Conservation (phyloP, 2,797 vertebrate species). For the Sebastes minor region DNA sequence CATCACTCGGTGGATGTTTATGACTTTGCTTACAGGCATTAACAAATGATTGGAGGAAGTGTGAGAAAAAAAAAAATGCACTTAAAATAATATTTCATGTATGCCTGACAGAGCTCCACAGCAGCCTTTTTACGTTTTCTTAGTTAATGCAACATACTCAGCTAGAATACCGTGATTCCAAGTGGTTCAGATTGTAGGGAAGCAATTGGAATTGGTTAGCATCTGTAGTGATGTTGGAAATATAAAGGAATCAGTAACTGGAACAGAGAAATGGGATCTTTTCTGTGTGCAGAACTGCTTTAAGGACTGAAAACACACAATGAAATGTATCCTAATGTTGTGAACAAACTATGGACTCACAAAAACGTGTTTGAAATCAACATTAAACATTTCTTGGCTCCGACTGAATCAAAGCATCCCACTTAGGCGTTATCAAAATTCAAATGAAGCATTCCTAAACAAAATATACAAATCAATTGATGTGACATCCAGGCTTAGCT, state of each 20-base stretch:
- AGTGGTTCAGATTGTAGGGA: not conserved
- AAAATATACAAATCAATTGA: conserved; percentile 49
- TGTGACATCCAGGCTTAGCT: conserved; percentile 26
- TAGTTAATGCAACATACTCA: conserved; percentile 4
- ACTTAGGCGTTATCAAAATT: conserved; percentile 24
- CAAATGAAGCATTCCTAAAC: conserved; percentile 28
- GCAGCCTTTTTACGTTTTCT: conserved; percentile 14
- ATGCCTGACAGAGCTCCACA: not conserved
- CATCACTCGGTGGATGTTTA: conserved; percentile 40
- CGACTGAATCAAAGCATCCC: conserved; percentile 13
- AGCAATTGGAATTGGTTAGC: not conserved
- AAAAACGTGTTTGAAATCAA: not conserved
- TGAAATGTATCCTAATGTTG: not conserved
- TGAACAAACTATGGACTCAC: not conserved
- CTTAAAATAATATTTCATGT: conserved; percentile 16
- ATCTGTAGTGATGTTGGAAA: not conserved
- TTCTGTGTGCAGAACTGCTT: not conserved
- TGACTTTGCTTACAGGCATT: conserved; percentile 41
- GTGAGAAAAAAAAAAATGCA: conserved; percentile 23
- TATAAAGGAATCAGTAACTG: not conserved
- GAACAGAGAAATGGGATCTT: not conserved
- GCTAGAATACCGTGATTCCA: not conserved
- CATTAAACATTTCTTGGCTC: not conserved
- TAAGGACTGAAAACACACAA: not conserved
- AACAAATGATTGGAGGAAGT: conserved; percentile 28